Evolutionary conservation across 2,888 invertebrate species (phyloP).

Genomic region (Gastracanthus pulcherrimus): DNA sequence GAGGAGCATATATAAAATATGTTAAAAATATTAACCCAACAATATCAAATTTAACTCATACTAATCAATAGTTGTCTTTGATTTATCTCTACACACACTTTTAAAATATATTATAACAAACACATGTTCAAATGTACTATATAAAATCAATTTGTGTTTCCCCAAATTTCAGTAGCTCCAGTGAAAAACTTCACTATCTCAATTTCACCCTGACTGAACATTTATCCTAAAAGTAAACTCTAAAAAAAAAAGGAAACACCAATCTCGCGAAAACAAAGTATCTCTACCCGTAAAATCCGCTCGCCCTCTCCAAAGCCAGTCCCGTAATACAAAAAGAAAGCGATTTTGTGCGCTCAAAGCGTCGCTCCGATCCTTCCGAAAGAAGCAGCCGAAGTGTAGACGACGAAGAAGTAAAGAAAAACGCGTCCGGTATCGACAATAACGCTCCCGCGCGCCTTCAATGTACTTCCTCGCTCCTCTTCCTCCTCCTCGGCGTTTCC

Average conservation of each 20-base stretch:
- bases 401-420: constrained; percentile 37
- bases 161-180: no score
- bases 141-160: no score
- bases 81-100: no score
- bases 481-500: constrained; percentile 58
- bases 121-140: no score
- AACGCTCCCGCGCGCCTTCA: constrained; percentile 51
- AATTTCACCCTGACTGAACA: no score
- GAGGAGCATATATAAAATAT: no score
- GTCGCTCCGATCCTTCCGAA: neutral
- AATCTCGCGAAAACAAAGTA: neutral
- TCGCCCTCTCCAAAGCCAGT: neutral
- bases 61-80: no score
- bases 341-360: constrained; percentile 18
- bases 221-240: neutral
- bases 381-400: no score
- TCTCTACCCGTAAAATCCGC: neutral
- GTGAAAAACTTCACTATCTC: no score
- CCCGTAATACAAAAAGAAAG: constrained; percentile 16
- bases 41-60: no score
- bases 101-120: no score
- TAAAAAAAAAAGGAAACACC: neutral
- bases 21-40: no score
- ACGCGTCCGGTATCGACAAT: constrained; percentile 62
- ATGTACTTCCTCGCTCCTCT: neutral